These are phyloP conservation scores for Tetramorium simillimum DNA, from an alignment of 1,140 invertebrate species.

Conservation along the genomic window DNA sequence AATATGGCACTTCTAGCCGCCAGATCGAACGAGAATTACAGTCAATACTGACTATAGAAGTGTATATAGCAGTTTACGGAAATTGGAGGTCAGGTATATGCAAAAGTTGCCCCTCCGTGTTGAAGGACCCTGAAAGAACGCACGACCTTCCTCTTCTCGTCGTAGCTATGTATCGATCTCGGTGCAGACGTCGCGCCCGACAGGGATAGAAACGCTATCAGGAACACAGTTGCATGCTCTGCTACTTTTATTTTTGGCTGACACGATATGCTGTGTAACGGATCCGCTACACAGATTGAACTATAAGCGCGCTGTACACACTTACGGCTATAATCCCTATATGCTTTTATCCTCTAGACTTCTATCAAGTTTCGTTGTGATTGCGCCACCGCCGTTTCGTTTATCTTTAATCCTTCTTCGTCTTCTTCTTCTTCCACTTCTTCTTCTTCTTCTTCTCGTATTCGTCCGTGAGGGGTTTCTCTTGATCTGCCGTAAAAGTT, in stretches of 20 bases:
- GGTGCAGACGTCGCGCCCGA: constrained; percentile 47
- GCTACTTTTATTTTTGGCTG: constrained; percentile 34
- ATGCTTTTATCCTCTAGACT: neutral
- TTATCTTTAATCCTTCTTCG: constrained; percentile 34
- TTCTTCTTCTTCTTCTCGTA: neutral
- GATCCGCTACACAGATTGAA: constrained; percentile 13
- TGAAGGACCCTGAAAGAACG: constrained; percentile 50
- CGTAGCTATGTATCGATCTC: constrained; percentile 49
- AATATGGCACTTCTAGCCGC: neutral
- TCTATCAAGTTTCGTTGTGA: constrained; percentile 16
- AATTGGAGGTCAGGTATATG: constrained; percentile 48
- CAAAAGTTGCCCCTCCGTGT: neutral
- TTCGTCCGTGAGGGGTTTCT: neutral
- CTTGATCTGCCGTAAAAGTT: constrained; percentile 9
- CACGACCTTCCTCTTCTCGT: constrained; percentile 41
- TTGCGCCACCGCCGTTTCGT: constrained; percentile 2
- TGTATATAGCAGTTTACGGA: neutral
- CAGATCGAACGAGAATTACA: constrained; percentile 37
- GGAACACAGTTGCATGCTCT: constrained; percentile 23
- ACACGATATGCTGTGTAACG: constrained; percentile 33
- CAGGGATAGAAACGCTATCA: constrained; percentile 28
- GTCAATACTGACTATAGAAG: constrained; percentile 13
- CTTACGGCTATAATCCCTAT: constrained; percentile 24
- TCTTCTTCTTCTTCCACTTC: too few species aligned
- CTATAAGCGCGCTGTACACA: constrained; percentile 1